Base-by-base conservation (phyloP, 2,888 invertebrate species). In the Prosopocoilus inquinatus region DNA sequence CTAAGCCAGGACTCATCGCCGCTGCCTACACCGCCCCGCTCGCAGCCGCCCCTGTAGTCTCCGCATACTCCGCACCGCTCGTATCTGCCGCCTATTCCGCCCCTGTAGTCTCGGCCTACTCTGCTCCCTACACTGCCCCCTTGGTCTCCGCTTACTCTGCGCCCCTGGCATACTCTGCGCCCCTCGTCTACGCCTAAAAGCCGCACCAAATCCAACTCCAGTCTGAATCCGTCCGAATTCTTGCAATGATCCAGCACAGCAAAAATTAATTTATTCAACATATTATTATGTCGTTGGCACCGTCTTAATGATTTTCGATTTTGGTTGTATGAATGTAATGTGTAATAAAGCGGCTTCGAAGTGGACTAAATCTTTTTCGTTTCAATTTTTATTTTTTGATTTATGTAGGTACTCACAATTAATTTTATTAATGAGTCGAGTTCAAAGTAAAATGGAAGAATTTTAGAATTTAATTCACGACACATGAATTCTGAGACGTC, bases 1-100 rank as follows among this genome's bases (percentile, higher is more conserved):
- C 73, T 20, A 53, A 57, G 16, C 57, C 57, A 33, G 52, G 52
- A 5, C 32, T 62, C 11, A 34, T 57, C 5, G 53, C 52, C 9
- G 68, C 64, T 13, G 64, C 63, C 34, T 59, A 66, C 59, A 64
- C 77, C 55, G 71, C 79, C 15, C 57, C 61, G n/a, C 50, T 45
- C 20, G 57, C 61, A 1, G 66, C 67, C 9, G 64, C 70, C n/a
- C 58, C 67, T 1, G 62, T 67, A 3, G 66, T 47, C 4, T 41
- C 68, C n/a, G 54, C 64, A n/a, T 67, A 63, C 63, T 65, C 65
- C 45, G 49, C 69, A 20, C 61, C 68, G 35, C 34, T 43, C 12
- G 48, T 48, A 9, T 61, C 66, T 35, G 60, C 68, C 13, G 60
- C 53, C 2, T 63, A 63, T 45, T 39, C 57, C 47, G 52, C 62